Base-by-base conservation (phyloP, 1,140 invertebrate genomes). In the Prorops nasuta region DNA sequence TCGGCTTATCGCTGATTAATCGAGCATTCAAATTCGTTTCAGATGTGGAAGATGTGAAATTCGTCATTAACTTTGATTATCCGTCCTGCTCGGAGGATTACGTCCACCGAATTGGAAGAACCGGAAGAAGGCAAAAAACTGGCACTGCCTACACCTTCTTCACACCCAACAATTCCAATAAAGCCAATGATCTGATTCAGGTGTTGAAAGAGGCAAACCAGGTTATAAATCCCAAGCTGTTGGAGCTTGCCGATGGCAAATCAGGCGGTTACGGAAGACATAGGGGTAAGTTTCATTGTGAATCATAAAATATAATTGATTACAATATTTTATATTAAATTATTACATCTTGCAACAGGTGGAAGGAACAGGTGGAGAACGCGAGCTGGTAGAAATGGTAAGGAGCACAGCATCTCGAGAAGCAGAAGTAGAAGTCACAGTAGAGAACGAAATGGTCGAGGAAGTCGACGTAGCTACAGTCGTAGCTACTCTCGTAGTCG, bases 21-120 rank as follows among this genome's bases (percentile, higher is more conserved):
- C 44, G 12, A 52, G 36, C 40, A n/a, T n/a, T n/a, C n/a, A n/a
- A 35, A 51, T 71, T 73, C 49, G 53, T 78, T 83, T 76, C 82
- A 98, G 96, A 99, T 88, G 96, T 99, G 70, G 93, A 98, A 79
- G 98, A 99, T 81, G 96, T 99, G 47, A 98, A 98, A 78, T 98
- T 96, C 84, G 98, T 99, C 32, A 97, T 99, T 71, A 99, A 99
- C 83, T 98, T 92, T 83, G 98, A 99, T 79, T 99, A 98, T 80
- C 97, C 98, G 14, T 96, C 92, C 63, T 94, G 94, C 74, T 96
- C 95, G 31, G 98, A 99, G 81, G 98, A 99, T 80, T 99, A 99
- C 77, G 94, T 99, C 31, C 98, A 99, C 79, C 86, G 98, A 51
- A 99, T 99, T 74, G 98, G 98, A 44, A 87, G 98, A 67, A 99